Evolutionary conservation across 2,888 invertebrate genomes (phyloP).

Genomic region (Mesorhabditis spiculigera): DNA sequence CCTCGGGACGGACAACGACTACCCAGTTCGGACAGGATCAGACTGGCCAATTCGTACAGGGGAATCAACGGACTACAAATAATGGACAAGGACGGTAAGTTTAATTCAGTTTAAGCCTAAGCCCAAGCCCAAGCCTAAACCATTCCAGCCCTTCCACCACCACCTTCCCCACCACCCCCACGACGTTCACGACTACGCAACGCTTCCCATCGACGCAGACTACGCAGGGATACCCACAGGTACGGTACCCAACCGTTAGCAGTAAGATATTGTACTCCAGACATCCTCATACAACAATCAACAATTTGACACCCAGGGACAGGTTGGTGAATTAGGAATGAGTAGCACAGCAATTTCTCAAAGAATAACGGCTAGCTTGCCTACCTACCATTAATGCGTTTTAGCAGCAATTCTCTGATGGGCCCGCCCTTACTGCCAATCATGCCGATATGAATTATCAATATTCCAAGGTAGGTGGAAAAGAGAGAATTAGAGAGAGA

Average conservation of each 20-base stretch:
- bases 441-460: background rate
- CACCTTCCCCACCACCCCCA: background rate
- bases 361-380: too few species aligned
- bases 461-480: background rate
- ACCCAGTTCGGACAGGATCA: background rate
- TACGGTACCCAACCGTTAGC: too few species aligned
- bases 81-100: background rate
- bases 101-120: background rate
- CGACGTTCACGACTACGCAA: background rate
- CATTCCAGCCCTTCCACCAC: background rate
- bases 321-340: too few species aligned
- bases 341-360: too few species aligned
- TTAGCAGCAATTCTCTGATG: background rate
- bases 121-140: background rate
- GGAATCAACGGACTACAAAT: background rate
- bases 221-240: too few species aligned
- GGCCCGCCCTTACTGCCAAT: background rate
- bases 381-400: background rate
- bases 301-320: too few species aligned
- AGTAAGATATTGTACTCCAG: too few species aligned
- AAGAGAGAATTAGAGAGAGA: too few species aligned
- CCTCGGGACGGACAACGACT: background rate
- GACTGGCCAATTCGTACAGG: conserved; percentile 1
- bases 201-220: too few species aligned
- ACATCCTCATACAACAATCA: too few species aligned